Evolutionary conservation across 2,113 vertebrate species (phyloP).

Genomic region (Peucedramus taeniatus): DNA sequence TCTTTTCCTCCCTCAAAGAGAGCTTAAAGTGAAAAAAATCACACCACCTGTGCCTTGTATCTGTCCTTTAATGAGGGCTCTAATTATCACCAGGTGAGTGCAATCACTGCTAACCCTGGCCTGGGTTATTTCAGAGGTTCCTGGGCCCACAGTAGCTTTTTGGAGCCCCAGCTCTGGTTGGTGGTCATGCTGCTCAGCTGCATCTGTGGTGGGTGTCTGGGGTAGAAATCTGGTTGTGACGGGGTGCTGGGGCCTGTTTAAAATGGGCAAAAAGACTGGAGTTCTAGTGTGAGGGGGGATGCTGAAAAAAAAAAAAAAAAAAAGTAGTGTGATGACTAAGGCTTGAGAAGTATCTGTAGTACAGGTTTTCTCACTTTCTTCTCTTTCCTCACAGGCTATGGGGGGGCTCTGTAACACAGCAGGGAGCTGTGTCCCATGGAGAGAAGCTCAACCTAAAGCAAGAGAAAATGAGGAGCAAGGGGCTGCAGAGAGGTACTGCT

Average conservation of each 20-base stretch:
- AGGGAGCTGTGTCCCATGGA: rapidly evolving
- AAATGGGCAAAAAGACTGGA: rapidly evolving
- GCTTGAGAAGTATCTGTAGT: too few species aligned
- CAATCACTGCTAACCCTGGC: background rate
- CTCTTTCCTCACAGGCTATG: too few species aligned
- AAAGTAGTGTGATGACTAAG: rapidly evolving
- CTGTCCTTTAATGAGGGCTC: background rate
- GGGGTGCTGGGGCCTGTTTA: rapidly evolving
- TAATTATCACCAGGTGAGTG: background rate
- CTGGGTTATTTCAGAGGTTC: background rate
- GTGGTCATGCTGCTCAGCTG: rapidly evolving
- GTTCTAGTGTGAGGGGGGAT: rapidly evolving
- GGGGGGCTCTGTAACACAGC: background rate
- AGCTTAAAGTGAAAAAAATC: background rate
- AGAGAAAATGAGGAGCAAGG: background rate
- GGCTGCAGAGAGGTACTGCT: background rate
- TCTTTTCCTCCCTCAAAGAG: background rate
- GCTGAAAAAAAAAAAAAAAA: background rate
- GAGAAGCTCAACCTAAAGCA: rapidly evolving
- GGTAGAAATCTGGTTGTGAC: rapidly evolving
- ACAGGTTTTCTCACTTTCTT: background rate
- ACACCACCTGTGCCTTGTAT: background rate
- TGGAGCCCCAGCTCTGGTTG: rapidly evolving
- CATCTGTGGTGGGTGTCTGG: rapidly evolving
- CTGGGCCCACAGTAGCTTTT: rapidly evolving